A percentile compares a stretch with the other conserved stretches of the same genome.
Conservation (phyloP, 2,113 vertebrate genomes). For the Epinephelus fuscoguttatus region DNA sequence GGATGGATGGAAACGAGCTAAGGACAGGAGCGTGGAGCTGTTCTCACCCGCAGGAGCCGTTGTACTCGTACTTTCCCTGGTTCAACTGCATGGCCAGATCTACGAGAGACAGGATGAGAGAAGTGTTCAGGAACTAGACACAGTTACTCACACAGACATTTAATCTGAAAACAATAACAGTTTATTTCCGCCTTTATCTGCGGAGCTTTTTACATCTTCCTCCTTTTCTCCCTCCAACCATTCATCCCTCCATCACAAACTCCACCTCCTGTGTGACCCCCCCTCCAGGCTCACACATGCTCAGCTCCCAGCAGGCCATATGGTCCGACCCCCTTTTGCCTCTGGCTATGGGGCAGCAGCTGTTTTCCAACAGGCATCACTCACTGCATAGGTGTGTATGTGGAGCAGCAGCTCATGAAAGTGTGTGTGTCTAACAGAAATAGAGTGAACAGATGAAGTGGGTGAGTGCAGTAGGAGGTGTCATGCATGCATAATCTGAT, state of each 20-base stretch:
- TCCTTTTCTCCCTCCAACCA: not conserved
- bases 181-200: not conserved
- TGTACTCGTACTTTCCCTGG: conserved; percentile 99
- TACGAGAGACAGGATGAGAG: conserved; percentile 78
- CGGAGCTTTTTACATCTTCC: not conserved
- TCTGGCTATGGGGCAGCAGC: conserved; percentile 71
- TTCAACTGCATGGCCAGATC: conserved; percentile 99
- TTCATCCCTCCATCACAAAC: conserved; percentile 29
- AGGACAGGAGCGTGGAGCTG: conserved; percentile 61
- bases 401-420: not conserved
- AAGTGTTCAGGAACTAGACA: not conserved
- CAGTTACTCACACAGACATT: not conserved
- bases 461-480: not conserved
- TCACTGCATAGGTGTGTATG: conserved; percentile 29
- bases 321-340: conserved; percentile 57
- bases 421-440: not conserved
- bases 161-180: not conserved
- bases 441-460: not conserved
- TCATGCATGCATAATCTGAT: conserved; percentile 22
- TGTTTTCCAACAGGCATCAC: conserved; percentile 68
- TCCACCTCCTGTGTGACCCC: conserved; percentile 13
- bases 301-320: conserved; percentile 69
- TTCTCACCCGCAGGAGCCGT: conserved; percentile 97
- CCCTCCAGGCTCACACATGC: conserved; percentile 59
- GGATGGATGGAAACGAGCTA: conserved; percentile 54